Base-by-base conservation (phyloP, 2,113 vertebrate genomes). In the Galeopterus variegatus region DNA sequence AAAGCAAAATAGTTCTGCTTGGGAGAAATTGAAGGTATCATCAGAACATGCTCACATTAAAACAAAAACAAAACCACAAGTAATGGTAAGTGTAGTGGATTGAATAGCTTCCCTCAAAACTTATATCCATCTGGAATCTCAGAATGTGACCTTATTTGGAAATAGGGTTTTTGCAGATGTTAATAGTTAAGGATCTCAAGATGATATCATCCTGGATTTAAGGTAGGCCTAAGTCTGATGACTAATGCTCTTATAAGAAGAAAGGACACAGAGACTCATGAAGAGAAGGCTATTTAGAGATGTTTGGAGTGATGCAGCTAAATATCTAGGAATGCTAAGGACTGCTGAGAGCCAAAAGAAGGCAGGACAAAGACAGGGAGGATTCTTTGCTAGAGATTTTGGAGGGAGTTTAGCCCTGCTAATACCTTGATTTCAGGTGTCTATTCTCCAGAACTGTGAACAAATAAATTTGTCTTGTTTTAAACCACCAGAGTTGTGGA, bases 351-450 rank as follows among this genome's bases (percentile, higher is more conserved):
- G 4, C 15, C 52, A 45, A 77, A 50, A 93, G 14, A 36, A 15
- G 2, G 0, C 11, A 15, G 33, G 19, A 3, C 15, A 11, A 52
- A 69, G 4, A 19, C 82, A 82, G 45, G 4, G 28, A 1, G 4
- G 14, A 10, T 41, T 41, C 0, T 67, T 88, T 14, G 23, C 13
- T 41, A 6, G 8, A 65, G 9, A 8, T 14, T 48, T 33, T 26
- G 7, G 33, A 65, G 54, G 31, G 31, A 83, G 3, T 9, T 45
- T 87, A 48, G 41, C 70, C 14, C 17, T 41, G 23, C n/a, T 17
- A 1, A 85, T 7, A n/a, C 11, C n/a, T 62, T 52, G 26, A 17
- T 26, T 84, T 88, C 23, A 28, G 33, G 33, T 4, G 60, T 88
- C 50, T 60, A 14, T 7, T 87, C 36, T 83, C 23, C 33, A 84